Percentiles rank a stretch among this genome's conserved stretches.
Conservation (phyloP, 2,113 vertebrate species). For the Nerophis ophidion region DNA sequence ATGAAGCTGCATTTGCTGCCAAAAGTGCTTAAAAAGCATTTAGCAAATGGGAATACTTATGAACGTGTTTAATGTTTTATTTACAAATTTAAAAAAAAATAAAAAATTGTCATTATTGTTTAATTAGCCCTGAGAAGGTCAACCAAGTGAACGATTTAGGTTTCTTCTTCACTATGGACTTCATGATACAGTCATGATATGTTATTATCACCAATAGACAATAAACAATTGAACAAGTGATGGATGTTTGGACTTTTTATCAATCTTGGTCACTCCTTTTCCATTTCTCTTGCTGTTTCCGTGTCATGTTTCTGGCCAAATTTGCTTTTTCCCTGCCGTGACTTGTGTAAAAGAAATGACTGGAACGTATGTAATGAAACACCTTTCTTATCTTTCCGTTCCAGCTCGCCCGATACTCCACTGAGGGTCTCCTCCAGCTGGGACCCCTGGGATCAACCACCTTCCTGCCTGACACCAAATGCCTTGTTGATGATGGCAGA, state of each 20-base stretch:
- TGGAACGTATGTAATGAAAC: not conserved
- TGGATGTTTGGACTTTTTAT: too few species aligned
- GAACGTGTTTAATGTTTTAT: too few species aligned
- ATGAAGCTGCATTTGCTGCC: too few species aligned
- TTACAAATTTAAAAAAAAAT: too few species aligned
- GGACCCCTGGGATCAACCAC: constrained; percentile 92
- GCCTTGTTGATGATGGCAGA: constrained; percentile 87
- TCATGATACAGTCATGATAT: not conserved
- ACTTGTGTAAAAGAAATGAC: not conserved
- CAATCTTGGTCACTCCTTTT: not conserved
- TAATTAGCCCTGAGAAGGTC: not conserved
- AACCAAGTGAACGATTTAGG: too few species aligned
- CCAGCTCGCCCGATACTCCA: constrained; percentile 88
- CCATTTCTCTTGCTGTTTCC: not conserved
- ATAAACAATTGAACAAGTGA: not conserved
- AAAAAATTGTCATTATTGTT: too few species aligned
- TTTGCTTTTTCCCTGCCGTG: not conserved
- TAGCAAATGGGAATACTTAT: too few species aligned
- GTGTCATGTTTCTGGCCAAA: not conserved
- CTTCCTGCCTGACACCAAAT: constrained; percentile 94
- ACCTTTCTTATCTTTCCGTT: constrained; percentile 21
- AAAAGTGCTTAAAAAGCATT: too few species aligned
- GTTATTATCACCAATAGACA: not conserved
- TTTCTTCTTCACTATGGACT: not conserved
- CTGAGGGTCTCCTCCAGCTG: constrained; percentile 87